These are phyloP conservation scores for Ceuthmochares aereus DNA, from an alignment of 2,113 vertebrate species.

Conservation along the genomic window DNA sequence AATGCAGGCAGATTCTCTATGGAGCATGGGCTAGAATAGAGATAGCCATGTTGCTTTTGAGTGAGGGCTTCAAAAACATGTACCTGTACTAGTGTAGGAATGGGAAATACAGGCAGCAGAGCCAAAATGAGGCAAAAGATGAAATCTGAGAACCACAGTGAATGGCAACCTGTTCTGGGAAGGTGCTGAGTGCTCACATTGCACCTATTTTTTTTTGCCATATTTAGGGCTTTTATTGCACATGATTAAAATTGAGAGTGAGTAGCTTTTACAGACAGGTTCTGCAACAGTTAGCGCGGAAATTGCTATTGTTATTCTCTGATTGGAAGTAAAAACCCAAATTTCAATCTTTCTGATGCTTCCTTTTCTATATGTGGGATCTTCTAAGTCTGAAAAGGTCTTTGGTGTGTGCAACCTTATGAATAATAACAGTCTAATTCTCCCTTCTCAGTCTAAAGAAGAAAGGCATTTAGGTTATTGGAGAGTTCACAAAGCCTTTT, in stretches of 20 bases:
- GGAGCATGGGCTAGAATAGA: neutral
- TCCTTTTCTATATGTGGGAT: neutral
- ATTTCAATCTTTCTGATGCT: neutral
- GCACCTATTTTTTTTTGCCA: neutral
- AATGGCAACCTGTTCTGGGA: neutral
- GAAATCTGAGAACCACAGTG: neutral
- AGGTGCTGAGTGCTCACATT: neutral
- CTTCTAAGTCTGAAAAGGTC: neutral
- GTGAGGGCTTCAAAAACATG: neutral
- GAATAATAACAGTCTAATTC: neutral
- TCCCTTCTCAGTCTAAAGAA: neutral
- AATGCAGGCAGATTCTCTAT: neutral
- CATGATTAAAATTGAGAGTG: neutral
- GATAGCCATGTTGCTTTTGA: neutral
- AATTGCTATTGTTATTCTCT: neutral
- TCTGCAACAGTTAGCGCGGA: neutral
- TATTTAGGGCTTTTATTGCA: neutral
- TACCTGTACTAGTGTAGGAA: neutral
- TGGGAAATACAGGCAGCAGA: neutral
- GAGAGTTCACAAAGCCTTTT: neutral
- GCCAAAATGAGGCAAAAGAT: neutral
- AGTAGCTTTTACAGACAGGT: neutral
- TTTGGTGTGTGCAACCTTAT: neutral
- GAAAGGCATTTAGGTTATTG: rapidly evolving
- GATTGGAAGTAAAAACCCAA: neutral